Percentiles rank a stretch among this genome's conserved stretches.
phyloP scores from a whole-genome alignment of 2,888 invertebrate genomes.

The Scaptomyza parva region DNA sequence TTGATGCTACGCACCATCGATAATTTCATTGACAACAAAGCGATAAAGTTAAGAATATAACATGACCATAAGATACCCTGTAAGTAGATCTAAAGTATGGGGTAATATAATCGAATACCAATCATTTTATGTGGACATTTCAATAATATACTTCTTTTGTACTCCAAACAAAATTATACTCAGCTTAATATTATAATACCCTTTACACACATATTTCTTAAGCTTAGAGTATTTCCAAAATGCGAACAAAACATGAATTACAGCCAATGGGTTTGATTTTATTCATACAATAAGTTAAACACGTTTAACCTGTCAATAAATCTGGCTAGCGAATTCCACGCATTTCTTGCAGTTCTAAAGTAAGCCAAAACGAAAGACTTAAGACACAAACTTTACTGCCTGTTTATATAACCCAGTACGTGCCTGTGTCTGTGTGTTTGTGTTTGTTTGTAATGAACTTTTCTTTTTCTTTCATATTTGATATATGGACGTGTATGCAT shows the following conservation, averaged over 20 bases:
- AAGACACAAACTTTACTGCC: conserved; percentile 57
- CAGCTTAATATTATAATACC: background rate
- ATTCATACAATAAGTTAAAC: conserved; percentile 27
- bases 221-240: conserved; percentile 24
- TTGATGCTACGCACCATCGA: conserved; percentile 44
- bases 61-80: background rate
- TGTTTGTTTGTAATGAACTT: background rate
- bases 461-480: conserved; percentile 6
- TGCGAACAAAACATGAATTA: conserved; percentile 4
- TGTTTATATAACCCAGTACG: conserved; percentile 18
- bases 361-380: conserved; percentile 59
- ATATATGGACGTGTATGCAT: conserved; percentile 4
- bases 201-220: background rate
- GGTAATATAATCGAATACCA: no score
- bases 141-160: no score
- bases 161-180: background rate
- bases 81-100: no score
- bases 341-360: conserved; percentile 21
- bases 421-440: background rate
- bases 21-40: conserved; percentile 28
- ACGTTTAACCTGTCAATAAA: conserved; percentile 52
- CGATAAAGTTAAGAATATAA: no score
- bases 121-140: no score
- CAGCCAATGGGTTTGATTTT: conserved; percentile 30
- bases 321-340: conserved; percentile 20